These are phyloP conservation scores for Morinoia aosen DNA, from an alignment of 2,888 invertebrate genomes.

Conservation along the genomic window DNA sequence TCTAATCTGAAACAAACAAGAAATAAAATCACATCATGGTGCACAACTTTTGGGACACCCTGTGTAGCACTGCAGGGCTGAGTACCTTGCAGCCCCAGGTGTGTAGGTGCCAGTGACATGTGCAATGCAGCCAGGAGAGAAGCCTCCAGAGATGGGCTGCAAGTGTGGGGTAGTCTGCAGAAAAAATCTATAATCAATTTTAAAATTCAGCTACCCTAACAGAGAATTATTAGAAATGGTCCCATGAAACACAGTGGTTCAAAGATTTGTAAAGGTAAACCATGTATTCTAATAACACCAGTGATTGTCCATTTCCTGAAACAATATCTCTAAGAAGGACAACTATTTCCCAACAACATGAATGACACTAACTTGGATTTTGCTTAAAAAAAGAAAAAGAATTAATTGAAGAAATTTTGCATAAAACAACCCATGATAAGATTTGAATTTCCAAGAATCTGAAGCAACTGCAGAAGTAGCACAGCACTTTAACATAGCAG, in stretches of 20 bases:
- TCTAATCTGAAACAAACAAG: background rate
- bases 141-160: slow-evolving; percentile 59
- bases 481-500: too few species aligned
- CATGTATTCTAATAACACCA: background rate
- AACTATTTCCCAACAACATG: background rate
- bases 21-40: background rate
- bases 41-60: too few species aligned
- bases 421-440: too few species aligned
- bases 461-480: too few species aligned
- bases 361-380: background rate
- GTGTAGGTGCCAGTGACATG: slow-evolving; percentile 63
- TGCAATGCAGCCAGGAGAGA: slow-evolving; percentile 58
- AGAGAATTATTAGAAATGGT: too few species aligned
- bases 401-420: background rate
- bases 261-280: too few species aligned
- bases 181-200: background rate
- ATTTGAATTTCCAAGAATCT: too few species aligned
- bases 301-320: background rate
- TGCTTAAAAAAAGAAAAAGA: background rate
- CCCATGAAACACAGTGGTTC: too few species aligned
- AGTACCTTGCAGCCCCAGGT: slow-evolving; percentile 59
- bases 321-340: background rate
- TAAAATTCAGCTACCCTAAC: background rate
- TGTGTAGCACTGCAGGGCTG: background rate
- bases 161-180: slow-evolving; percentile 58